phyloP scores from a whole-genome alignment of 2,797 vertebrate species.

The Scleropages formosus region DNA sequence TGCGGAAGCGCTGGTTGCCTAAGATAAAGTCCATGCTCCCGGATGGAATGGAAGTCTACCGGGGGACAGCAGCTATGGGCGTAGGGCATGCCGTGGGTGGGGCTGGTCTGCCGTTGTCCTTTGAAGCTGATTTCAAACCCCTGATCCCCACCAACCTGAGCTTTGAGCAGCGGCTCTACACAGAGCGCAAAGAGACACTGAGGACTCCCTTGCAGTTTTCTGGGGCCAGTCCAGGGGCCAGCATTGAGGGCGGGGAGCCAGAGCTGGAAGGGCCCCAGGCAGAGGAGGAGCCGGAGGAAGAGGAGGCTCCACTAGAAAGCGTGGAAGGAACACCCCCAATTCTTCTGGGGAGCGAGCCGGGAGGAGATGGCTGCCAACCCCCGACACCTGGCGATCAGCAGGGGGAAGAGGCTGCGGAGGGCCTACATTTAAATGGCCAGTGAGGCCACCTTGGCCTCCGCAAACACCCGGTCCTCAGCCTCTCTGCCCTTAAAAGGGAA shows the following conservation, averaged over 20 bases:
- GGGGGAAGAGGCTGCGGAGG: conserved; percentile 45
- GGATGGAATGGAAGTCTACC: conserved; percentile 80
- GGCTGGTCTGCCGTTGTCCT: conserved; percentile 58
- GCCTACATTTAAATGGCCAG: conserved; percentile 42
- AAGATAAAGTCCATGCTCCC: conserved; percentile 82
- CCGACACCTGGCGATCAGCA: conserved; percentile 45
- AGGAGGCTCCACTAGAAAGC: conserved; percentile 34
- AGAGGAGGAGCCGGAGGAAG: conserved; percentile 43
- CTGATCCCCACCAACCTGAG: conserved; percentile 60
- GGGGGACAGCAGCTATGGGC: conserved; percentile 53
- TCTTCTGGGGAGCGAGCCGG: conserved; percentile 44
- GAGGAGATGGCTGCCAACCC: conserved; percentile 33
- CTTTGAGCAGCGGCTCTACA: conserved; percentile 77
- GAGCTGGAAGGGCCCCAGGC: conserved; percentile 35
- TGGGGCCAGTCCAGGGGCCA: conserved; percentile 36
- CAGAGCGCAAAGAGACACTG: conserved; percentile 68
- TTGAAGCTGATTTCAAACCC: conserved; percentile 77
- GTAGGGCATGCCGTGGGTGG: conserved; percentile 65
- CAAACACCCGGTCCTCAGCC: conserved; percentile 1
- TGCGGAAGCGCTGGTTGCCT: conserved; percentile 80
- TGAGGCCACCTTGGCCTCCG: conserved; percentile 32
- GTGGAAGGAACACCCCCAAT: conserved; percentile 42
- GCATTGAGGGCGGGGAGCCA: conserved; percentile 40
- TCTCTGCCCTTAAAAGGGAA: conserved; percentile 36
- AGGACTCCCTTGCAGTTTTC: conserved; percentile 48